A percentile compares a stretch with the other conserved stretches of the same genome.
Conservation (phyloP, 2,113 vertebrate species). For the Pterophyllum scalare region DNA sequence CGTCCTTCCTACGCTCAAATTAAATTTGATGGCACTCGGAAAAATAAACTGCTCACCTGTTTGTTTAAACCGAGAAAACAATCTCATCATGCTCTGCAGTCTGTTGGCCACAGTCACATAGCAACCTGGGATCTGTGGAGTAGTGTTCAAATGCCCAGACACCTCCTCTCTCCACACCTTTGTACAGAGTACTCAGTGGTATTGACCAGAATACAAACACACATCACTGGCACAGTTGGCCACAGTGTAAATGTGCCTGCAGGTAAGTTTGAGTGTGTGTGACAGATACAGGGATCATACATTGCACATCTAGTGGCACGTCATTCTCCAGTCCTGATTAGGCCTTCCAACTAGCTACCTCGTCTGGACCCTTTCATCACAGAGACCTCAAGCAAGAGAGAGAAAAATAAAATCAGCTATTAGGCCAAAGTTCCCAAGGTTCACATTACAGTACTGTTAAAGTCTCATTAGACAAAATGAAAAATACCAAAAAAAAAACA, state of each 20-base stretch:
- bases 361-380: slow-evolving; percentile 59
- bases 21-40: slow-evolving; percentile 65
- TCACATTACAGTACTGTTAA: slow-evolving; percentile 83
- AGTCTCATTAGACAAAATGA: slow-evolving; percentile 75
- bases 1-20: slow-evolving; percentile 2
- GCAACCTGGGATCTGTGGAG: slow-evolving; percentile 55
- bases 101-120: slow-evolving; percentile 32
- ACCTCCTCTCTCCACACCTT: slow-evolving; percentile 18
- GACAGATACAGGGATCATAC: slow-evolving; percentile 39
- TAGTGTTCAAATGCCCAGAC: slow-evolving; percentile 56
- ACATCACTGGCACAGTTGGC: slow-evolving; percentile 33
- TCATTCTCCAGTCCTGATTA: slow-evolving; percentile 44
- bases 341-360: slow-evolving; percentile 43
- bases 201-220: slow-evolving; percentile 53
- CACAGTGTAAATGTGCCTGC: slow-evolving; percentile 20
- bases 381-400: slow-evolving; percentile 63
- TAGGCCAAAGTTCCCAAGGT: slow-evolving; percentile 74
- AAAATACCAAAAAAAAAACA: slow-evolving; percentile 62
- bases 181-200: slow-evolving; percentile 50
- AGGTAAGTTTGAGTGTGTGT: not conserved
- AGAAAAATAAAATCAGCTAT: slow-evolving; percentile 69
- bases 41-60: slow-evolving; percentile 34
- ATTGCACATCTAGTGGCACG: slow-evolving; percentile 71
- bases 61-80: slow-evolving; percentile 36
- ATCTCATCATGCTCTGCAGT: slow-evolving; percentile 22